Base-by-base conservation (phyloP, 2,113 vertebrate species). In the Hirundichthys speculiger region DNA sequence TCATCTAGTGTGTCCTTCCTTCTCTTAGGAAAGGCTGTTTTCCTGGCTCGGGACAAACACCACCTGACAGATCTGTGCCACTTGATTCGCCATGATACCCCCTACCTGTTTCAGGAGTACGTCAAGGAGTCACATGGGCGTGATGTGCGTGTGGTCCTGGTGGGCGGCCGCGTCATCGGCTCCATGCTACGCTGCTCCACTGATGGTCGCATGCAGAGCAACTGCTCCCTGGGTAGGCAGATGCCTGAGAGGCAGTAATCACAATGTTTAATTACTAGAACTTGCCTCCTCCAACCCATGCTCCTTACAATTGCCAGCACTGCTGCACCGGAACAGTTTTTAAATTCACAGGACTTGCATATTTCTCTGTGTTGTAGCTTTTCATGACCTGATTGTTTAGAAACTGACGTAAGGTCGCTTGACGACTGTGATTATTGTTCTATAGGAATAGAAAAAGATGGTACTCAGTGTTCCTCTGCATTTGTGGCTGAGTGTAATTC, bases 61-160 rank as follows among this genome's bases (percentile, higher is more conserved):
- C 95, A 96, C 84, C 92, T 96, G 64, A 90, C 94, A 2, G 95
- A 96, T 82, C 90, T 96, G 82, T 95, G 94, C 79, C 95, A 96
- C 71, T 78, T 96, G 83, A 93, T 96, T 75, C 94, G 95, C 52
- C 95, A 96, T 1, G 95, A 96, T 0, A 93, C 94, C 13, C 95
- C 95, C 49, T 96, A 96, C 91, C 89, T 96, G 61, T 96, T 96
- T 82, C 95, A 96, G 89, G 94, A 96, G 84, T 96, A 96, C 0
- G 94, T 96, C 70, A 95, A 95, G 84, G 95, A 96, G 83, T 96
- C 94, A 1, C 95, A 96, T 0, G 95, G 95, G 10, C 93, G 94
- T 3, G 95, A 96, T 5, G 93, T 96, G 64, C 92, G 95, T 0
- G 95, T 96, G 84, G 94, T 96, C 18, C 91, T 96, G 54, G 95